A percentile compares a stretch with the other conserved stretches of the same genome.
Conservation (phyloP, 2,113 vertebrate species). For the Puffinus mauretanicus region DNA sequence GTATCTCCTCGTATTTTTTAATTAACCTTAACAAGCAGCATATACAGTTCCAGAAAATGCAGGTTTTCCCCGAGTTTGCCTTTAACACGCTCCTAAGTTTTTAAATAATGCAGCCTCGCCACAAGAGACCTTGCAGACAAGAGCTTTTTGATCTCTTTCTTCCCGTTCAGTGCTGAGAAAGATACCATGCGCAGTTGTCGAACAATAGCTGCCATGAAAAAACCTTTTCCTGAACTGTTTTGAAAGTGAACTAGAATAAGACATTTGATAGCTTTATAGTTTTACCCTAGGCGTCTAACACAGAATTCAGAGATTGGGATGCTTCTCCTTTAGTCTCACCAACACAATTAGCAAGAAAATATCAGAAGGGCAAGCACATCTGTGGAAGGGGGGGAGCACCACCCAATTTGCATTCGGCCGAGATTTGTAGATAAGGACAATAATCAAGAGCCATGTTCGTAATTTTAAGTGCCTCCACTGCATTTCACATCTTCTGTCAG, state of each 20-base stretch:
- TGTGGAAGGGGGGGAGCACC: neutral
- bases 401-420: neutral
- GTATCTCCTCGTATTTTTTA: neutral
- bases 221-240: neutral
- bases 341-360: neutral
- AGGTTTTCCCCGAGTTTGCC: neutral
- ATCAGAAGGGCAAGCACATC: neutral
- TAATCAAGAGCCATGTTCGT: neutral
- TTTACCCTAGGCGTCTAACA: neutral
- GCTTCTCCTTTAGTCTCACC: neutral
- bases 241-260: neutral
- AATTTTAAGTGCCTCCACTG: neutral
- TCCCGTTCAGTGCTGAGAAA: neutral
- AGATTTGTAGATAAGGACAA: neutral
- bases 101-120: constrained; percentile 56
- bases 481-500: neutral
- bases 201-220: constrained; percentile 26
- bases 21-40: constrained; percentile 1
- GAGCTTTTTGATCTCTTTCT: constrained; percentile 54
- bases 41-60: neutral
- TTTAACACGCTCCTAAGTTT: constrained; percentile 29
- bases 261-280: neutral
- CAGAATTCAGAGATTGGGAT: neutral
- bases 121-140: constrained; percentile 48
- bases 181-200: neutral